Evolutionary conservation across 2,888 invertebrate genomes (phyloP).

Genomic region (Thumatha senex): DNA sequence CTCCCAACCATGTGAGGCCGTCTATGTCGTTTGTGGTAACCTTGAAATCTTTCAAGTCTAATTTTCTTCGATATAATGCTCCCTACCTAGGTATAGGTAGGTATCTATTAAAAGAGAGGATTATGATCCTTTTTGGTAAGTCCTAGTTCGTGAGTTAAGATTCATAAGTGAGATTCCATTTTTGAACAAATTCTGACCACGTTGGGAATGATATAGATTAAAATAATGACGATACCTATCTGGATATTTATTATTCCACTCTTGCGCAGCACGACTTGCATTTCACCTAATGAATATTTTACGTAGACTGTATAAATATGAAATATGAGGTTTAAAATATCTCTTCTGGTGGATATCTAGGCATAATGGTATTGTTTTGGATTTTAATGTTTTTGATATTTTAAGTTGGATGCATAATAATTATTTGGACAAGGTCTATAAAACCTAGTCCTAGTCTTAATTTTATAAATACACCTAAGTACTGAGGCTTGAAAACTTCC

Average conservation of each 20-base stretch:
- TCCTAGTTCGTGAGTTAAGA: constrained; percentile 19
- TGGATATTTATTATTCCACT: constrained; percentile 65
- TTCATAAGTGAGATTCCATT: constrained; percentile 18
- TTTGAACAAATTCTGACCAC: constrained; percentile 50
- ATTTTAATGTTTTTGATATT: constrained; percentile 4
- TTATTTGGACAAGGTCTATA: too few relatives aligned
- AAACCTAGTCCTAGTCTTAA: too few relatives aligned
- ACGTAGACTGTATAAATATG: constrained; percentile 48
- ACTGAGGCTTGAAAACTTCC: too few relatives aligned
- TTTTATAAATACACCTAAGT: too few relatives aligned
- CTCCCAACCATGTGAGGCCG: too few relatives aligned
- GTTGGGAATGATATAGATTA: constrained; percentile 67
- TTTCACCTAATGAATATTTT: constrained; percentile 72
- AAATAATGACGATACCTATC: constrained; percentile 58
- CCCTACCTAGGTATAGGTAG: too few relatives aligned
- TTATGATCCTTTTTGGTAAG: not conserved
- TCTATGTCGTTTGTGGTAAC: too few relatives aligned
- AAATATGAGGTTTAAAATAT: constrained; percentile 41
- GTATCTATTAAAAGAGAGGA: too few relatives aligned
- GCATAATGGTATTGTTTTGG: constrained; percentile 4
- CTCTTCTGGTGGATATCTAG: constrained; percentile 7
- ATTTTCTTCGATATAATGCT: too few relatives aligned
- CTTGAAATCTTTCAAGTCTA: too few relatives aligned
- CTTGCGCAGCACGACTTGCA: constrained; percentile 64
- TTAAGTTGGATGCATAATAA: too few relatives aligned